Evolutionary conservation across 2,113 vertebrate genomes (phyloP).

Genomic region (Empidonax alnorum): DNA sequence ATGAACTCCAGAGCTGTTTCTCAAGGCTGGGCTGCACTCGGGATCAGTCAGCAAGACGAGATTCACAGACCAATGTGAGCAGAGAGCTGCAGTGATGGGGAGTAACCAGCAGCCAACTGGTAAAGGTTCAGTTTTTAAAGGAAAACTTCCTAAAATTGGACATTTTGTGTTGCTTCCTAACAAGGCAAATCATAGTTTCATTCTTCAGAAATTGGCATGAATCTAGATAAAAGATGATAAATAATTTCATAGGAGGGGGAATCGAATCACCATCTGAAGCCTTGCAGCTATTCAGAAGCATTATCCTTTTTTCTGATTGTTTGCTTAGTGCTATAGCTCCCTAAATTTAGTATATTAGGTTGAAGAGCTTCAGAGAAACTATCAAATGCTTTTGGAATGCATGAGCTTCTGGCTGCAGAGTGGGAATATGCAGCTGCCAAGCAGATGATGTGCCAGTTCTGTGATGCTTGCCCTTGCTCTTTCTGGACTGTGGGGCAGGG

Average conservation of each 20-base stretch:
- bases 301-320: not conserved
- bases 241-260: not conserved
- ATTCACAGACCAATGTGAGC: accelerated
- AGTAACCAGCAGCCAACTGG: not conserved
- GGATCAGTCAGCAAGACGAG: not conserved
- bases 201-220: not conserved
- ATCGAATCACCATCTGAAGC: not conserved
- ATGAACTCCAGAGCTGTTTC: accelerated
- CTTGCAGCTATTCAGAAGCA: not conserved
- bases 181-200: not conserved
- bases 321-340: not conserved
- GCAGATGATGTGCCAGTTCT: not conserved
- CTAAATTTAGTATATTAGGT: not conserved
- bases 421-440: not conserved
- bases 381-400: not conserved
- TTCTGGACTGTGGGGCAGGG: not conserved
- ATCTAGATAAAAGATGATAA: not conserved
- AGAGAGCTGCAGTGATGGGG: not conserved
- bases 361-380: not conserved
- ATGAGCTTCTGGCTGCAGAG: not conserved
- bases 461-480: not conserved
- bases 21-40: not conserved
- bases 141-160: not conserved
- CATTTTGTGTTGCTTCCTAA: not conserved
- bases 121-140: not conserved